Conservation (phyloP, 2,888 invertebrate species). For the Fragum fragum region DNA sequence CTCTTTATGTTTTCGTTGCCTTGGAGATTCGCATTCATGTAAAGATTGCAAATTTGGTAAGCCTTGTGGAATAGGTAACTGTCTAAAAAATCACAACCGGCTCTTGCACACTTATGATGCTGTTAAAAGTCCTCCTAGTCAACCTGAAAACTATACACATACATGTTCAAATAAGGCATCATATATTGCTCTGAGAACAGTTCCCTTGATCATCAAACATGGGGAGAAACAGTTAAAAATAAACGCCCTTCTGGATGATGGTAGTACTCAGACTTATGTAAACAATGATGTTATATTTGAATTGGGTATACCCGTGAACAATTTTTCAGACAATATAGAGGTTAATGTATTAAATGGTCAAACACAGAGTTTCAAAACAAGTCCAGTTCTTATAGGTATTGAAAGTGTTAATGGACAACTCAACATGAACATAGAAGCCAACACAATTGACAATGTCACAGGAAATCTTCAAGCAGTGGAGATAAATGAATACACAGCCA, state of each 20-base stretch:
- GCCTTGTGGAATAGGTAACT: conserved; percentile 21
- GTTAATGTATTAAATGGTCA: conserved; percentile 53
- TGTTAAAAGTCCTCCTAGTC: too few relatives aligned
- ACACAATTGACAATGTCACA: conserved; percentile 40
- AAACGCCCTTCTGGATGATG: conserved; percentile 60
- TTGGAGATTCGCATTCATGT: conserved; percentile 29
- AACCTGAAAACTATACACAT: not conserved
- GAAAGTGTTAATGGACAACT: conserved; percentile 24
- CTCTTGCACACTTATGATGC: too few relatives aligned
- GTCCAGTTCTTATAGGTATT: conserved; percentile 30
- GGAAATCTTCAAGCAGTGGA: conserved; percentile 44
- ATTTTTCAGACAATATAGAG: too few relatives aligned
- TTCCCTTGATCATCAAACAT: conserved; percentile 45
- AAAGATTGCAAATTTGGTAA: conserved; percentile 22
- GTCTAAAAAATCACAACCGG: conserved; percentile 30
- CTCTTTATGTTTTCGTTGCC: conserved; percentile 39
- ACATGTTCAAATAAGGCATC: conserved; percentile 4
- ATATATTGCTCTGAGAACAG: conserved; percentile 42
- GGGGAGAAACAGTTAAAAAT: conserved; percentile 31
- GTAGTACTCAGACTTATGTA: conserved; percentile 52
- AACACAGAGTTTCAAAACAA: conserved; percentile 38
- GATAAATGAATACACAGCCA: conserved; percentile 31
- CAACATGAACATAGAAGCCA: conserved; percentile 22
- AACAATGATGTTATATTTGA: conserved; percentile 42
- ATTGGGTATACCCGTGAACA: not conserved